These are phyloP conservation scores for Zaprionus lachaisei DNA, from an alignment of 1,140 invertebrate species.

Conservation along the genomic window DNA sequence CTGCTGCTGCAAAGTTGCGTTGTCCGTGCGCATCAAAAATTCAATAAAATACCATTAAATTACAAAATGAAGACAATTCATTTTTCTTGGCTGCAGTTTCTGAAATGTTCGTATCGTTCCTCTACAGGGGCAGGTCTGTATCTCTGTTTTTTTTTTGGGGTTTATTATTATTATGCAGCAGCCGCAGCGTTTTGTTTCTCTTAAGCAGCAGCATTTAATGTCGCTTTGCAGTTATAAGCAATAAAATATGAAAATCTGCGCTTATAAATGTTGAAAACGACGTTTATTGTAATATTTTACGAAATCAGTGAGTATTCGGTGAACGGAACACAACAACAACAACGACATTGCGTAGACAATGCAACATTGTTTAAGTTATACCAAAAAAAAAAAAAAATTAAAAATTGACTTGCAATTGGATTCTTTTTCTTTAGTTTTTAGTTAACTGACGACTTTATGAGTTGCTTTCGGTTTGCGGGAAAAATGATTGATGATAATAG, in stretches of 20 bases:
- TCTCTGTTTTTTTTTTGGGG: constrained; percentile 12
- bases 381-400: not conserved
- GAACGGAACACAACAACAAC: constrained; percentile 36
- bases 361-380: constrained; percentile 35
- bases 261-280: constrained; percentile 68
- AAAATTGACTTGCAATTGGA: constrained; percentile 44
- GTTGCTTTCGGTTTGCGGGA: constrained; percentile 1
- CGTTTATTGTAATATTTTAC: constrained; percentile 82
- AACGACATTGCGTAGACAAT: constrained; percentile 38
- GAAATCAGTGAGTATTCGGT: constrained; percentile 75
- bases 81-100: constrained; percentile 48
- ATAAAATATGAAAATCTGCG: constrained; percentile 79
- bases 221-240: constrained; percentile 79
- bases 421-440: constrained; percentile 11
- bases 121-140: constrained; percentile 23
- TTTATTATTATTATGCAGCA: constrained; percentile 29
- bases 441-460: constrained; percentile 23
- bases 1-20: constrained; percentile 22
- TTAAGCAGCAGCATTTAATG: constrained; percentile 78
- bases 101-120: constrained; percentile 38
- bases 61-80: constrained; percentile 84
- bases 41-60: constrained; percentile 84
- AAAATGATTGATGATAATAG: constrained; percentile 30
- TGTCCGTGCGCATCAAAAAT: constrained; percentile 76
- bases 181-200: constrained; percentile 65